Evolutionary conservation across 2,113 vertebrate species (phyloP), one percentile per base, ranked within the genome.

Genomic region (Oophaga pumilio): DNA sequence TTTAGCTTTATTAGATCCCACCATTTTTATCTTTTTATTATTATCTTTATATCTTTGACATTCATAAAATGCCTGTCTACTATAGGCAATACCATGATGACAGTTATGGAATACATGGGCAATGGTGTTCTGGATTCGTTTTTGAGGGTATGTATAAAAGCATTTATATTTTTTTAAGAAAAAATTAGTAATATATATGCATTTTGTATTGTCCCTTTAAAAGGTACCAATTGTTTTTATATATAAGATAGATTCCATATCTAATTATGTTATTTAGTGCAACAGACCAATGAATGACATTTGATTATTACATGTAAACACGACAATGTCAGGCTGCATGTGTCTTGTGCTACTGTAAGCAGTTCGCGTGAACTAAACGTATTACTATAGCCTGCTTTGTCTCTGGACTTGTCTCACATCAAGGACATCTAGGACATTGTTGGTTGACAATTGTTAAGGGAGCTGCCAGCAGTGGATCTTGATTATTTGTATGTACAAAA

Each of bases 71-170:
- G n/a, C 6, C n/a, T 69, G 84, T 3, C 89, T 62, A 79, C 79
- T 87, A 60, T 93, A 99, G 97, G 97, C 89, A 98, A 94, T 90
- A 97, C 96, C 85, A 94, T 97, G 96, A 98, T 99, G 98, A 97
- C 97, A 8, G 94, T 99, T 69, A 95, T 95, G 68, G 98, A 99
- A 91, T 97, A 95, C 91, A 94, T 99, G 97, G 93, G 95, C 22
- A 98, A 96, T 0, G 97, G 97, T 17, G 90, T 96, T 82, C 93
- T 99, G 89, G 97, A 99, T 52, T 94, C 96, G 53, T 99, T 99
- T 83, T 95, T 99, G 69, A 94, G 98, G 94, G 98, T 99, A 89
- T 94, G 97, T 92, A 7, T 6, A 57, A 18, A 82, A 0, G 64
- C 20, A 56, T 15, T 57, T 10, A 24, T 18, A 17, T 43, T 43